Evolutionary conservation across 2,888 invertebrate species (phyloP).

Genomic region (Sphinx pinastri): DNA sequence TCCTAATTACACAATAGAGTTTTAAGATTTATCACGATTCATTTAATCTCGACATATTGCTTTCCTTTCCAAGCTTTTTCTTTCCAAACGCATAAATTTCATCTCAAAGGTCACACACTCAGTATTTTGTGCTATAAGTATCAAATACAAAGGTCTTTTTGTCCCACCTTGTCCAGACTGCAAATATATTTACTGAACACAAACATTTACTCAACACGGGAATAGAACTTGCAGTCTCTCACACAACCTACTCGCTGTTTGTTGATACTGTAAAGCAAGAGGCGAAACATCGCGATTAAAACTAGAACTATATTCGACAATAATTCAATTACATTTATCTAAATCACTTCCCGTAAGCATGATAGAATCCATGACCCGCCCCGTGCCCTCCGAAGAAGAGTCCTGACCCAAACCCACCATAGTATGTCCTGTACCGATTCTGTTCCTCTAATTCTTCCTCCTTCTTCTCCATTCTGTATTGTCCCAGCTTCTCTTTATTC

Average conservation of each 20-base stretch:
- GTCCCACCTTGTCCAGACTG: no score
- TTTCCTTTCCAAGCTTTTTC: neutral
- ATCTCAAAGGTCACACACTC: no score
- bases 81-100: neutral
- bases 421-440: conserved; percentile 62
- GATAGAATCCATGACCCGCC: conserved; percentile 70
- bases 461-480: conserved; percentile 52
- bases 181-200: no score
- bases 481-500: conserved; percentile 49
- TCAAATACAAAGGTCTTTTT: no score
- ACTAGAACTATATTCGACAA: neutral
- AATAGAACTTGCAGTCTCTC: no score
- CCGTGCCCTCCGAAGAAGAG: conserved; percentile 73
- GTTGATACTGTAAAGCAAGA: neutral
- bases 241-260: neutral
- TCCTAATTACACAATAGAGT: neutral
- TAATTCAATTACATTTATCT: conserved; percentile 1
- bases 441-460: conserved; percentile 55
- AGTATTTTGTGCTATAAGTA: no score
- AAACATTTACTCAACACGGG: no score
- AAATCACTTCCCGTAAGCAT: conserved; percentile 59
- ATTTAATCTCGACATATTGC: neutral
- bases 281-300: neutral
- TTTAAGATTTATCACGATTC: conserved; percentile 2
- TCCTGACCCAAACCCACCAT: conserved; percentile 72